Evolutionary conservation across 2,888 invertebrate species (phyloP), one percentile per base, ranked within the genome.

Genomic region (Lasius platythorax): DNA sequence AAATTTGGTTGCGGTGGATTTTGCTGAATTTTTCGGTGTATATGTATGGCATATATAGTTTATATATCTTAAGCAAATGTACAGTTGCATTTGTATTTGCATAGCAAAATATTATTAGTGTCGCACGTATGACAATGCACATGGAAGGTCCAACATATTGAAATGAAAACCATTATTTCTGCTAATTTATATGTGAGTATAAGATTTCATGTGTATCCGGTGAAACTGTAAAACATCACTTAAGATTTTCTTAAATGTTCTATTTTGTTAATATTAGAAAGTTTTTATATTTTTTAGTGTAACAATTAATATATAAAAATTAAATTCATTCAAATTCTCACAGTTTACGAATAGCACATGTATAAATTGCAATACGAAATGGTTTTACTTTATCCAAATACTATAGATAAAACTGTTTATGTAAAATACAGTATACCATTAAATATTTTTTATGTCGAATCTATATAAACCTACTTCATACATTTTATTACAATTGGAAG

Each of bases 61-160:
- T 84, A 74, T 30, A 46, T 46, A 61, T 85, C 85, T 72, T 58
- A 18, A 72, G 76, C 30, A 56, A 46, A 33, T n/a, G n/a, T 61
- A 28, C 15, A 58, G 40, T 78, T 30, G 15, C 66, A 76, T 82
- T 76, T 53, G 61, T 72, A 72, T 63, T 63, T 50, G 33, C 40
- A 64, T 33, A 50, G 46, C 15, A 33, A 30, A 40, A 37, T 37
- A 56, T 61, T 67, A 76, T 76, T 82, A 73, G 63, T 70, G 58
- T 82, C 46, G 33, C 33, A 33, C 33, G 37, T 82, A 82, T 50
- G 81, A 61, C 30, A 56, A 46, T 64, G 50, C 75, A 72, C 64
- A 56, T 74, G 82, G 56, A 28, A 63, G 46, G 50, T 73, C 63
- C 70, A 75, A 81, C 81, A 61, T 72, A 46, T 66, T 72, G 85